Conservation (phyloP, 2,797 vertebrate species). For the Acanthornis magna region DNA sequence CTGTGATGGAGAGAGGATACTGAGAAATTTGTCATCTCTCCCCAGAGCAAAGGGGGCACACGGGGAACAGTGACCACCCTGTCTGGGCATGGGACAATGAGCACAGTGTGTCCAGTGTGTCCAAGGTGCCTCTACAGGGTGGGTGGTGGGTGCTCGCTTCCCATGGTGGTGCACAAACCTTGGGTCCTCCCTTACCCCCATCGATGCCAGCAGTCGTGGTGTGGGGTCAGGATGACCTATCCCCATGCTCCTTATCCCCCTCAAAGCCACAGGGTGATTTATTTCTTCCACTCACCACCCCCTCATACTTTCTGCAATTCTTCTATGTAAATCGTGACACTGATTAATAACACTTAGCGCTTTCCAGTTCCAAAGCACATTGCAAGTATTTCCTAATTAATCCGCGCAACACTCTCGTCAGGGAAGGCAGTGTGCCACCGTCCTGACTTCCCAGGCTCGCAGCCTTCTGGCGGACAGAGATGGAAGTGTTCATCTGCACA, state of each 20-base stretch:
- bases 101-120: fast-evolving
- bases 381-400: conserved; percentile 49
- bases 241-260: neutral
- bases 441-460: neutral
- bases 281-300: neutral
- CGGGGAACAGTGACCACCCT: neutral
- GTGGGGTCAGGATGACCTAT: neutral
- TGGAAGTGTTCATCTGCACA: conserved; percentile 6
- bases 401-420: neutral
- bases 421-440: neutral
- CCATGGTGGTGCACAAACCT: fast-evolving
- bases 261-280: neutral
- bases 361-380: conserved; percentile 6
- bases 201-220: neutral
- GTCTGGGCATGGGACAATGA: neutral
- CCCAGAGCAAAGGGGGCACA: neutral
- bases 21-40: neutral
- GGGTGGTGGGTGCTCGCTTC: neutral
- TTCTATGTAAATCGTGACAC: neutral
- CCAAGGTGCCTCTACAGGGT: neutral
- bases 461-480: conserved; percentile 21
- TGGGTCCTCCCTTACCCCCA: neutral
- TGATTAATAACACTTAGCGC: conserved; percentile 25
- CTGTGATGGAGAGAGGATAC: neutral
- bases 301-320: conserved; percentile 8